These are phyloP conservation scores for Psilanteris sp. DNA, from an alignment of 1,140 invertebrate genomes.

Conservation along the genomic window DNA sequence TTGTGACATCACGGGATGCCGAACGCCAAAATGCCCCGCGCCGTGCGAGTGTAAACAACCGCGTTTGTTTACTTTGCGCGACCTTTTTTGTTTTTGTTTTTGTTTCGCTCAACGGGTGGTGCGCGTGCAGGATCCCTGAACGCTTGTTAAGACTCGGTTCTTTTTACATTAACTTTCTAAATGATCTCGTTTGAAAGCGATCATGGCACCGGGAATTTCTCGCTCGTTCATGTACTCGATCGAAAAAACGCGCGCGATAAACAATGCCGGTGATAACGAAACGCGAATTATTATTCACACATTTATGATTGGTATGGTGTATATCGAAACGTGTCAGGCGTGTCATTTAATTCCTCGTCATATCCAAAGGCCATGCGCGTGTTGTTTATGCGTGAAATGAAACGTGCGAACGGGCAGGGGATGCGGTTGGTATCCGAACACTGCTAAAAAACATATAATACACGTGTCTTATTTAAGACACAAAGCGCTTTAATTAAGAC, in stretches of 20 bases:
- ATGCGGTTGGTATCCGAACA: too few relatives aligned
- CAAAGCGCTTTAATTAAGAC: too few relatives aligned
- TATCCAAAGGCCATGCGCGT: too few relatives aligned
- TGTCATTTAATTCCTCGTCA: too few relatives aligned
- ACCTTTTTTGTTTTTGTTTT: too few relatives aligned
- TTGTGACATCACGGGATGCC: slow-evolving; percentile 1
- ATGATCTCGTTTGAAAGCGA: slow-evolving; percentile 19
- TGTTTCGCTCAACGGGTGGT: slow-evolving; percentile 35
- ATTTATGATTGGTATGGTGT: slow-evolving; percentile 11
- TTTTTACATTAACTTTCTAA: slow-evolving; percentile 45
- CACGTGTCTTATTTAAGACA: too few relatives aligned
- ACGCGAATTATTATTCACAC: slow-evolving; percentile 1
- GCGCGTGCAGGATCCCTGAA: too few relatives aligned
- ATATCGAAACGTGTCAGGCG: too few relatives aligned
- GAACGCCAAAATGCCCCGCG: not conserved
- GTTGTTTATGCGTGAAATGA: too few relatives aligned
- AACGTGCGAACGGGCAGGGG: too few relatives aligned
- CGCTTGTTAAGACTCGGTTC: slow-evolving; percentile 9
- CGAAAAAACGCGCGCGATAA: too few relatives aligned
- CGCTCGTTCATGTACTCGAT: slow-evolving; percentile 1
- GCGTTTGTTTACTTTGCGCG: slow-evolving; percentile 8
- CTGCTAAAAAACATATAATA: too few relatives aligned
- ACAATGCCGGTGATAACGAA: slow-evolving; percentile 5
- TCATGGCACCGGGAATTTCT: slow-evolving; percentile 1
- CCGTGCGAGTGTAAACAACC: not conserved